Evolutionary conservation across 2,888 invertebrate genomes (phyloP).

Genomic region (Acrobasis consociella): DNA sequence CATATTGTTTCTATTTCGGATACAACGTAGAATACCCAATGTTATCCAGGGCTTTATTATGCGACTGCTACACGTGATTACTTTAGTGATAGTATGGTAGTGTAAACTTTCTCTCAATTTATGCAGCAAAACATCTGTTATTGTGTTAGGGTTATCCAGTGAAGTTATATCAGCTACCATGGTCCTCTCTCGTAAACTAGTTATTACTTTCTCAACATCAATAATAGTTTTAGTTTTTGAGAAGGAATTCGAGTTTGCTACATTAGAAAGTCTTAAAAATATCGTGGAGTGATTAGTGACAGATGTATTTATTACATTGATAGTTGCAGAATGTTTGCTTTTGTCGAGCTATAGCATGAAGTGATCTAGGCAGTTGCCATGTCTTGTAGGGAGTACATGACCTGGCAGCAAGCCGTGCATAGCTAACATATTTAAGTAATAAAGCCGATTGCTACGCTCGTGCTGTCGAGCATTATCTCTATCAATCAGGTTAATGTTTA

Average conservation of each 20-base stretch:
- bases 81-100: conserved; percentile 5
- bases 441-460: conserved; percentile 23
- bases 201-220: conserved; percentile 9
- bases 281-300: conserved; percentile 9
- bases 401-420: conserved; percentile 27
- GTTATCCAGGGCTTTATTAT: conserved; percentile 9
- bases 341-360: conserved; percentile 25
- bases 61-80: conserved; percentile 2
- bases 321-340: conserved; percentile 7
- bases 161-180: conserved; percentile 1
- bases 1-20: background rate
- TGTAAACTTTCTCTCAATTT: conserved; percentile 12
- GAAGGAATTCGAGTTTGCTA: background rate
- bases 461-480: conserved; percentile 15
- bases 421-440: conserved; percentile 27
- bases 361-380: conserved; percentile 26
- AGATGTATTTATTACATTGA: conserved; percentile 8
- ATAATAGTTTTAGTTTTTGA: conserved; percentile 10
- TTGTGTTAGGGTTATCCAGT: background rate
- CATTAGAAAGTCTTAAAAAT: conserved; percentile 13
- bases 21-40: conserved; percentile 14
- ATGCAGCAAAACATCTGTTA: conserved; percentile 2
- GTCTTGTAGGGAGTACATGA: conserved; percentile 27
- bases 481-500: conserved; percentile 30
- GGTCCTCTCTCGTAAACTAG: conserved; percentile 5